Percentiles rank a stretch among this genome's conserved stretches.
Evolutionary conservation across 2,797 vertebrate species (phyloP).

Genomic region (Manis javanica): DNA sequence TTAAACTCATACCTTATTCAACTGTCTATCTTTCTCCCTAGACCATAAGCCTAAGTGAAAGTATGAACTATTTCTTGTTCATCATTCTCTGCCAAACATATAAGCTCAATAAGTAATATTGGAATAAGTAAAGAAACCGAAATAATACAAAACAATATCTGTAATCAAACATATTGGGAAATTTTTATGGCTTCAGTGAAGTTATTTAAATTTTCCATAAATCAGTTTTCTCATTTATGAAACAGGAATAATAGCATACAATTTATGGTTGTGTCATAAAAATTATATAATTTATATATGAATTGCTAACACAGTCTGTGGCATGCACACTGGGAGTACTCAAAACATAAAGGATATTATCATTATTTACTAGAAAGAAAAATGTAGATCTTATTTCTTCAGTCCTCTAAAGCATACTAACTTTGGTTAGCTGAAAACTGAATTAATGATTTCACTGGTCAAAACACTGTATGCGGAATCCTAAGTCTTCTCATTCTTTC

Average conservation of each 20-base stretch:
- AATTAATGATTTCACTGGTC: neutral
- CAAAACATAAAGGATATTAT: neutral
- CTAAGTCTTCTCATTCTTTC: neutral
- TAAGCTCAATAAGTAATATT: neutral
- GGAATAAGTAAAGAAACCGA: neutral
- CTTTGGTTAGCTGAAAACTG: neutral
- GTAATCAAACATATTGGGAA: neutral
- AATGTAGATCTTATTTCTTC: neutral
- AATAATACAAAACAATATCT: neutral
- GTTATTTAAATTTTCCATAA: neutral
- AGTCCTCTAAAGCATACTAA: neutral
- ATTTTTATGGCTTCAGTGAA: neutral
- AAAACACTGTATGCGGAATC: neutral
- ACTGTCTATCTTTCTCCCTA: neutral
- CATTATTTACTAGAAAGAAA: neutral
- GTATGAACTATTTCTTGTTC: neutral
- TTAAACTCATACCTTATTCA: neutral
- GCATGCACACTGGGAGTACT: neutral
- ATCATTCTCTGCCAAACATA: neutral
- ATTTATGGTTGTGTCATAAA: neutral
- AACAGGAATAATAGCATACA: neutral
- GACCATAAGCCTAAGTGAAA: neutral
- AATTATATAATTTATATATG: neutral
- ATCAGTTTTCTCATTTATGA: neutral
- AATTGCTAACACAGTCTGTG: neutral